These are phyloP conservation scores for Tanaodytes sp. DNA, from an alignment of 2,888 invertebrate genomes.

Conservation along the genomic window DNA sequence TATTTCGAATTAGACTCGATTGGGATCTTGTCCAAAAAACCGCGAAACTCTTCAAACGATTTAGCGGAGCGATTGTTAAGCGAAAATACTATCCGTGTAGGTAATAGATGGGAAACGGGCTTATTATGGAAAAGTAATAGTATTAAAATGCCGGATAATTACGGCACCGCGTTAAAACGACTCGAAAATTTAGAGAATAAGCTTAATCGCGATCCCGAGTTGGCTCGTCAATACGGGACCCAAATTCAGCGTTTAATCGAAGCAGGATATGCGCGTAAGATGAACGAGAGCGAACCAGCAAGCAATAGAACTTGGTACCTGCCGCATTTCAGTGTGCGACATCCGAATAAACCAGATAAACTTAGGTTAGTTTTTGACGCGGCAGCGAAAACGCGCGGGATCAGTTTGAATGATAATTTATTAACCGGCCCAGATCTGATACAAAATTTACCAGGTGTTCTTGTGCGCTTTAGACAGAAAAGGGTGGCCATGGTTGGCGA, in stretches of 20 bases:
- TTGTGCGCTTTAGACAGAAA: constrained; percentile 65
- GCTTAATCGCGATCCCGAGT: constrained; percentile 18
- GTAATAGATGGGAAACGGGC: constrained; percentile 20
- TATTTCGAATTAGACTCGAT: constrained; percentile 19
- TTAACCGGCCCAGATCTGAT: constrained; percentile 63
- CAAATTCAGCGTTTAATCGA: constrained; percentile 14
- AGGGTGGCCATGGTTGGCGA: constrained; percentile 62
- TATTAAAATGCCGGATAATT: constrained; percentile 1
- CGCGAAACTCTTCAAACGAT: constrained; percentile 6
- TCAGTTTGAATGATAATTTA: constrained; percentile 57
- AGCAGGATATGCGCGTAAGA: not conserved
- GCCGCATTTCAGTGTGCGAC: constrained; percentile 55
- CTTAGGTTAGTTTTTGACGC: constrained; percentile 61
- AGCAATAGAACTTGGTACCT: constrained; percentile 20
- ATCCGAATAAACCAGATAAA: constrained; percentile 56
- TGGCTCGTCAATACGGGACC: constrained; percentile 1
- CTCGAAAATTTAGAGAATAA: constrained; percentile 20
- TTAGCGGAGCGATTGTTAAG: constrained; percentile 6
- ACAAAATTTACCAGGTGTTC: constrained; percentile 61
- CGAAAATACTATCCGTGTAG: not conserved
- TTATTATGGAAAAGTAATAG: constrained; percentile 32
- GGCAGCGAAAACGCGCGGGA: constrained; percentile 54
- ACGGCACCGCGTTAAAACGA: not conserved
- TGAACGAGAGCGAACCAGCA: not conserved
- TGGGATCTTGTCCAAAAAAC: not conserved